Evolutionary conservation across 2,888 invertebrate genomes (phyloP), one percentile per base, ranked within the genome.

Genomic region (Erebia epiphron): DNA sequence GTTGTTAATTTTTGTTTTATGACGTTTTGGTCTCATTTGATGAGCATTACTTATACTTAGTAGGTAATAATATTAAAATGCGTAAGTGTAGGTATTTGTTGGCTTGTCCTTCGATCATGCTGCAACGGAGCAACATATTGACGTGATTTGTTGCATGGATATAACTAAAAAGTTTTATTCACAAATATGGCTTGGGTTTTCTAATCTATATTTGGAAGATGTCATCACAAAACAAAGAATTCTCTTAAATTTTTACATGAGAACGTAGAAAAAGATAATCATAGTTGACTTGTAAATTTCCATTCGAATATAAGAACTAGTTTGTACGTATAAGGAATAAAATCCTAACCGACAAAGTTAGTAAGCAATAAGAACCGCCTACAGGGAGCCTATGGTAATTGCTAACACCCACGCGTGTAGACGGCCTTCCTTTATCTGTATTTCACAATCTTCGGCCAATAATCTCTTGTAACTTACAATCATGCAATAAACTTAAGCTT

Each of bases 321-420:
- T 69, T 66, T 67, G 8, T 50, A 46, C 67, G 21, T 58, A 69
- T 63, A 63, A 49, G 66, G 69, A 65, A 65, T 73, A 68, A 70
- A 73, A 70, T 56, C 35, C 13, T 46, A 8, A 46, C 63, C 64
- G 70, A 70, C 67, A 67, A 68, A 70, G 18, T 58, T 49, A 58
- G 46, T 69, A 60, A 65, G 46, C 52, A 66, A 57, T 66, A 66
- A 43, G 18, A 16, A 50, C 61, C 72, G 67, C 72, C 72, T 60
- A 73, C 72, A 50, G 35, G 54, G 54, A n/a, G 56, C 43, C 41
- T 49, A 62, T 67, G 52, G 60, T 62, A 67, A 64, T 70, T 65
- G 49, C 67, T 52, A 61, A 56, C 67, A 41, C 70, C 72, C 64
- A 73, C 72, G 70, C 54, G 41, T 46, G 21, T 21, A 18, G 56